A percentile compares a stretch with the other conserved stretches of the same genome.
These are phyloP conservation scores for Ceratina australensis DNA, from an alignment of 1,140 invertebrate species.

Conservation along the genomic window DNA sequence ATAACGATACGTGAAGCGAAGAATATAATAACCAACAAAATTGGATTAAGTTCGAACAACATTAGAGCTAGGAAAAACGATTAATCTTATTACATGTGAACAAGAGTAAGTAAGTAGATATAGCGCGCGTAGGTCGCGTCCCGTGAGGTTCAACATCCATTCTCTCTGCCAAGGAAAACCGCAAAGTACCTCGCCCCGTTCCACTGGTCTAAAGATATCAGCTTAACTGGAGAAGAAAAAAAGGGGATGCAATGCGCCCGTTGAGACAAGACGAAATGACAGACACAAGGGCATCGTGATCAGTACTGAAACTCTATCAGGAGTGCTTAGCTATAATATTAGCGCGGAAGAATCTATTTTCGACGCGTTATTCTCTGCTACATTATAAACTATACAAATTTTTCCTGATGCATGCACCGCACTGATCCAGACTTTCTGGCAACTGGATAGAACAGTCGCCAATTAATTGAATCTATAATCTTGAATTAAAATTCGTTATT, in stretches of 20 bases:
- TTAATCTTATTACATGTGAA: background rate
- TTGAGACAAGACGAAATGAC: background rate
- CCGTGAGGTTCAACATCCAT: slow-evolving; percentile 5
- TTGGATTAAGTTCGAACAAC: background rate
- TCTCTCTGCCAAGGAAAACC: slow-evolving; percentile 28
- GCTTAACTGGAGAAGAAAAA: background rate
- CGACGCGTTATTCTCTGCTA: too few species aligned
- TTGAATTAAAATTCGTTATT: slow-evolving; percentile 10
- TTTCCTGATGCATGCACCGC: too few species aligned
- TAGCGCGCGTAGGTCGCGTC: background rate
- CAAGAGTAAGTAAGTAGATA: too few species aligned
- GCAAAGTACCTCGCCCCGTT: slow-evolving; percentile 35
- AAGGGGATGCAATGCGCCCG: background rate
- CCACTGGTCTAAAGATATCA: slow-evolving; percentile 46
- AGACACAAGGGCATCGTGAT: background rate
- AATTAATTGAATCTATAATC: slow-evolving; percentile 22
- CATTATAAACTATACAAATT: too few species aligned
- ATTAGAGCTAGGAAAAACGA: background rate
- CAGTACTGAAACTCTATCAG: too few species aligned
- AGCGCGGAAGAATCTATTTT: too few species aligned
- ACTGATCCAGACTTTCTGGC: too few species aligned
- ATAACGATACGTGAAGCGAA: too few species aligned
- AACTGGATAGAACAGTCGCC: background rate
- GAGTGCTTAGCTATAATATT: too few species aligned
- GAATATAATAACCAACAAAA: too few species aligned